These are phyloP conservation scores for Littorina saxatilis DNA, from an alignment of 1,140 invertebrate genomes.

Conservation along the genomic window DNA sequence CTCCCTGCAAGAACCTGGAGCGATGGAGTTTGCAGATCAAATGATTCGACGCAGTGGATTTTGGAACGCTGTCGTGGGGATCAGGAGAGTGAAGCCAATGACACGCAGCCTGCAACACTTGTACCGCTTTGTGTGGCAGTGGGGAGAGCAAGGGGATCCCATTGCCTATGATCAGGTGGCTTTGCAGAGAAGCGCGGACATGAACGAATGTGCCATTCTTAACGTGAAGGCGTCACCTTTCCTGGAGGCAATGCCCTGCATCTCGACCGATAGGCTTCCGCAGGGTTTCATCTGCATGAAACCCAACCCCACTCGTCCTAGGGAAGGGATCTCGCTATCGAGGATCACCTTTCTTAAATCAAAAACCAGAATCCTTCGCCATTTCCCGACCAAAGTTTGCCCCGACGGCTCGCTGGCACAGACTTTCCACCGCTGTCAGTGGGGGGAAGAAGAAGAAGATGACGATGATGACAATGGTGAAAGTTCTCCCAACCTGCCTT, in stretches of 20 bases:
- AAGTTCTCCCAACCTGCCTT: too few relatives aligned
- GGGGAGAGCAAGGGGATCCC: conserved; percentile 16
- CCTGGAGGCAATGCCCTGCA: background rate
- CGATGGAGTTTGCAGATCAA: background rate
- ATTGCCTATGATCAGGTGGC: conserved; percentile 9
- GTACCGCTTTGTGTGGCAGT: conserved; percentile 32
- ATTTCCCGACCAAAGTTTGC: conserved; percentile 16
- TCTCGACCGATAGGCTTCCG: background rate
- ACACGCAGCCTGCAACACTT: background rate
- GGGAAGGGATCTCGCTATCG: background rate
- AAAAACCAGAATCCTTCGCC: background rate
- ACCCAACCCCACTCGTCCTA: background rate
- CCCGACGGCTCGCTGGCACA: conserved; percentile 23
- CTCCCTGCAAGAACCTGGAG: background rate
- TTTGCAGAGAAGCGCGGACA: background rate
- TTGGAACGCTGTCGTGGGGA: conserved; percentile 2
- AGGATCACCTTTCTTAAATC: background rate
- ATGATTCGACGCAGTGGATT: background rate
- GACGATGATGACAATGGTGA: background rate
- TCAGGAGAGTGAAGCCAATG: background rate
- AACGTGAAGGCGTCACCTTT: background rate
- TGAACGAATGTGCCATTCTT: conserved; percentile 11
- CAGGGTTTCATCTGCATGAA: too few relatives aligned
- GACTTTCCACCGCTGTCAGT: conserved; percentile 14
- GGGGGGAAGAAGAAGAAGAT: background rate